Conservation (phyloP, 2,888 invertebrate genomes). For the Patella ulyssiponensis region DNA sequence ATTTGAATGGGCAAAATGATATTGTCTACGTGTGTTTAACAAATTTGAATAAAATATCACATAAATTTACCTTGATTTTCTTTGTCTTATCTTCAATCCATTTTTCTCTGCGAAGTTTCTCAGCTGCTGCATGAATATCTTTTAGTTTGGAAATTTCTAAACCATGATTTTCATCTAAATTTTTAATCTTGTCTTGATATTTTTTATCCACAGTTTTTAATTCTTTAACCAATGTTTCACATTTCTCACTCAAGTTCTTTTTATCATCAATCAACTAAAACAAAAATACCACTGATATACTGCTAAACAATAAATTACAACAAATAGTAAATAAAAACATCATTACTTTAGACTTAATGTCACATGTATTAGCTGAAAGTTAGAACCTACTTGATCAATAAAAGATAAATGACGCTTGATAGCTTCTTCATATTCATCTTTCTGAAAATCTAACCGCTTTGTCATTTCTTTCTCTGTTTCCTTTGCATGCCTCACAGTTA, state of each 20-base stretch:
- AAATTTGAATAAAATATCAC: no score
- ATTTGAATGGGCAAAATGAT: not conserved
- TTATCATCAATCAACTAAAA: constrained; percentile 72
- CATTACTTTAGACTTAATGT: no score
- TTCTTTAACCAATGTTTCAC: constrained; percentile 71
- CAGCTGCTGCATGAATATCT: constrained; percentile 71
- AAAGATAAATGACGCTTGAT: constrained; percentile 72
- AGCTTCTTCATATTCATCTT: constrained; percentile 71
- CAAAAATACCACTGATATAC: constrained; percentile 4
- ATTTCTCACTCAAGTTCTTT: constrained; percentile 70
- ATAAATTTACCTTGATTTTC: constrained; percentile 69
- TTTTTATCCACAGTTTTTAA: constrained; percentile 71
- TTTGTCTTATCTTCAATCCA: constrained; percentile 74
- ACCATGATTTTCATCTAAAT: constrained; percentile 66
- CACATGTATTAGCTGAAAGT: no score
- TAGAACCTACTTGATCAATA: constrained; percentile 69
- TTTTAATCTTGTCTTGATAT: constrained; percentile 68
- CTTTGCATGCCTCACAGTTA: constrained; percentile 71
- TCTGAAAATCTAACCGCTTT: constrained; percentile 69
- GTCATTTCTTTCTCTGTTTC: constrained; percentile 72
- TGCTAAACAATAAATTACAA: no score
- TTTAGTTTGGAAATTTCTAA: constrained; percentile 71
- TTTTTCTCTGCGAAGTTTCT: constrained; percentile 71
- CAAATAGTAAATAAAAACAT: no score
- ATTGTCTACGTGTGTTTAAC: no score